Conservation (phyloP, 2,888 invertebrate genomes). For the Dicyrtomina minuta region DNA sequence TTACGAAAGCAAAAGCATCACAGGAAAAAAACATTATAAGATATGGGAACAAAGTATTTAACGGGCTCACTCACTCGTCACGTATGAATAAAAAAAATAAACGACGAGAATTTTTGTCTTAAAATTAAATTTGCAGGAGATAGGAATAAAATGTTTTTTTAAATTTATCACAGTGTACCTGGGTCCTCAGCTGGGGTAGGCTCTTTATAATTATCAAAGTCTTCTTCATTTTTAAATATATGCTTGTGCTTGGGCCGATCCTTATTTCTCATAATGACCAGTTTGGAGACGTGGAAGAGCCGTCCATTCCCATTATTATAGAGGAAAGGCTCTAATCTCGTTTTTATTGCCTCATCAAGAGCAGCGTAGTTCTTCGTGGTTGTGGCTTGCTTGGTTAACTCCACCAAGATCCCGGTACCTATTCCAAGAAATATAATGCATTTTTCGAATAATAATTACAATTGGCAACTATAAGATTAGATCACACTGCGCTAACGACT, state of each 20-base stretch:
- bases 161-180: constrained; percentile 32
- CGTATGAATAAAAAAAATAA: too few species aligned
- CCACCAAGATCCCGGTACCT: constrained; percentile 90
- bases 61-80: too few species aligned
- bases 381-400: constrained; percentile 86
- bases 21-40: too few species aligned
- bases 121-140: too few species aligned
- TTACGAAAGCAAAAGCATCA: too few species aligned
- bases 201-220: constrained; percentile 50
- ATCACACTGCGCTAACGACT: too few species aligned
- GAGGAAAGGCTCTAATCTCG: constrained; percentile 85
- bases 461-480: too few species aligned
- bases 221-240: constrained; percentile 53
- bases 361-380: constrained; percentile 89
- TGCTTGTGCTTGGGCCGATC: constrained; percentile 78
- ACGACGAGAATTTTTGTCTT: too few species aligned
- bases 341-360: constrained; percentile 87
- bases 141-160: too few species aligned
- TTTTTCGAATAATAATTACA: background rate
- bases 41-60: too few species aligned
- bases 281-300: constrained; percentile 83
- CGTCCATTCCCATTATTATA: constrained; percentile 92
- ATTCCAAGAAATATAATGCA: background rate
- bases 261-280: constrained; percentile 83
- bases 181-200: constrained; percentile 45